Conservation (phyloP, 2,888 invertebrate genomes). For the Epirrhoe alternata region DNA sequence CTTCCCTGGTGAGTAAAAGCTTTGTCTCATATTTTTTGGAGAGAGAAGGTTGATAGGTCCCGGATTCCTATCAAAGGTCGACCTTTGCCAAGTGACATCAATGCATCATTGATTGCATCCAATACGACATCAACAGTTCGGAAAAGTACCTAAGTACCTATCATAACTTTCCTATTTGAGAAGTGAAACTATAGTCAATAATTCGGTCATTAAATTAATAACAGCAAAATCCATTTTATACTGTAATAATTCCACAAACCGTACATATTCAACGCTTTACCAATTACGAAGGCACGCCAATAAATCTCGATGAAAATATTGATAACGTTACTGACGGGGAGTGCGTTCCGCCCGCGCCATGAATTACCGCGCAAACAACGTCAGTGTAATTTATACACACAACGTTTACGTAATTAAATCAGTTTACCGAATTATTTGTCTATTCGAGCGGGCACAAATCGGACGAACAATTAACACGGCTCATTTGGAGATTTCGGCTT, state of each 20-base stretch:
- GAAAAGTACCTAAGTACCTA: not conserved
- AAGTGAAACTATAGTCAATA: slow-evolving; percentile 26
- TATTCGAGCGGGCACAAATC: slow-evolving; percentile 58
- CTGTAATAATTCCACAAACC: slow-evolving; percentile 47
- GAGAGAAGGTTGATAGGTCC: no score
- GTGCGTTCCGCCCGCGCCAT: slow-evolving; percentile 47
- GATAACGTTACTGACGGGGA: slow-evolving; percentile 64
- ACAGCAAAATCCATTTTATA: slow-evolving; percentile 45
- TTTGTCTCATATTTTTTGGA: not conserved
- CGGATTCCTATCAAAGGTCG: no score
- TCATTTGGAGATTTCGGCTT: slow-evolving; percentile 47
- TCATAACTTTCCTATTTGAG: not conserved
- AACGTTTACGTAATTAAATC: slow-evolving; percentile 63
- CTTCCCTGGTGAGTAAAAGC: slow-evolving; percentile 63
- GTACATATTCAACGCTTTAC: slow-evolving; percentile 53
- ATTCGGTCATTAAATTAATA: slow-evolving; percentile 38
- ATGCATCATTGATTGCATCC: not conserved
- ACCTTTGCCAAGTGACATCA: no score
- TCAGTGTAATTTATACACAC: slow-evolving; percentile 56
- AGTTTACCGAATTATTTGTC: slow-evolving; percentile 61
- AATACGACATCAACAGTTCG: no score
- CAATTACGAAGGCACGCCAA: slow-evolving; percentile 63
- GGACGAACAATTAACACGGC: slow-evolving; percentile 62
- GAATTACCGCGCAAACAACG: slow-evolving; percentile 62
- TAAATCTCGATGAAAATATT: slow-evolving; percentile 74